Evolutionary conservation across 2,797 vertebrate species (phyloP).

Genomic region (Pangasius krempfi): DNA sequence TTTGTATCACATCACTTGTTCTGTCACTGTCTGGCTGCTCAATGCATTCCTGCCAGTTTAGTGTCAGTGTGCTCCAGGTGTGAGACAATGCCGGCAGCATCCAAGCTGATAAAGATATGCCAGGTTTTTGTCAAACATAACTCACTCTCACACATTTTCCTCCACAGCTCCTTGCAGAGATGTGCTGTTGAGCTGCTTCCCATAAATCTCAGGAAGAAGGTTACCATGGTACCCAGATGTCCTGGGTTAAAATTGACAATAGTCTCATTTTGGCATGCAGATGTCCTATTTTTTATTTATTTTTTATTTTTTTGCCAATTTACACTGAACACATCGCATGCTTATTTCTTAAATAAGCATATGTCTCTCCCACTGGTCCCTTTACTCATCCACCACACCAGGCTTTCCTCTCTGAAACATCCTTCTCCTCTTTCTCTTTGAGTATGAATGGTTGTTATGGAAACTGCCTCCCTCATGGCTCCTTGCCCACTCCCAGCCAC

Average conservation of each 20-base stretch:
- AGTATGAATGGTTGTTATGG: slow-evolving; percentile 75
- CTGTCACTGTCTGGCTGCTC: not conserved
- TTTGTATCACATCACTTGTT: slow-evolving; percentile 4
- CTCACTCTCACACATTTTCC: not conserved
- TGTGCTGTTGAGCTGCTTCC: not conserved
- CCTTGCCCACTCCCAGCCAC: slow-evolving; percentile 76
- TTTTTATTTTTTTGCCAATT: slow-evolving; percentile 42
- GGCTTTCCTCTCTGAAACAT: slow-evolving; percentile 38
- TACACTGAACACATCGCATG: not conserved
- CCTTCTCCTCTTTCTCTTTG: slow-evolving; percentile 67
- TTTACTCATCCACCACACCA: slow-evolving; percentile 23
- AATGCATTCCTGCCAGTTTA: slow-evolving; percentile 9
- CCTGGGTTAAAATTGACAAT: slow-evolving; percentile 46
- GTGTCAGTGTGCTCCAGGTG: slow-evolving; percentile 18
- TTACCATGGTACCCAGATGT: slow-evolving; percentile 67
- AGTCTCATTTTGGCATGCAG: slow-evolving; percentile 63
- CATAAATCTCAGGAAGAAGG: slow-evolving; percentile 43
- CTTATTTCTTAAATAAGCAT: slow-evolving; percentile 22
- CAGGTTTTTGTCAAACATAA: not conserved
- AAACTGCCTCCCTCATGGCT: slow-evolving; percentile 69
- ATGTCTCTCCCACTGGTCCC: slow-evolving; percentile 54
- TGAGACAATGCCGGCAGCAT: slow-evolving; percentile 6
- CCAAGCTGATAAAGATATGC: slow-evolving; percentile 4
- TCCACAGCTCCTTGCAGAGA: not conserved
- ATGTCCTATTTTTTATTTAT: slow-evolving; percentile 64